phyloP scores from a whole-genome alignment of 2,888 invertebrate genomes.

The Yponomeuta evonymella region DNA sequence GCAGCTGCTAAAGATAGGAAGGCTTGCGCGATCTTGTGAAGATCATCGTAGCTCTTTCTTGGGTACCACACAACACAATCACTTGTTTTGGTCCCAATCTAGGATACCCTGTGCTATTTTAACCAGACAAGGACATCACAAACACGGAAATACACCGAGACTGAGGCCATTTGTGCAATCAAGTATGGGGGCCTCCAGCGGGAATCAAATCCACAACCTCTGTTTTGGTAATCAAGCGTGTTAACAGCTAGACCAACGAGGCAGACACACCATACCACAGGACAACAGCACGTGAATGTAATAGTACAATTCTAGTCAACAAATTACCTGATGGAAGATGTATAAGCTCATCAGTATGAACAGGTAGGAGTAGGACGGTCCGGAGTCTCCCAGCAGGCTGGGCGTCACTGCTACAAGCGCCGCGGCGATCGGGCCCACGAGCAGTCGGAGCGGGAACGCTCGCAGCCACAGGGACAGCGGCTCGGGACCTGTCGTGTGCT shows the following conservation, averaged over 20 bases:
- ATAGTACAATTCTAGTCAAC: not conserved
- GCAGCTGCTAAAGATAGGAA: too few relatives aligned
- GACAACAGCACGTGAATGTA: too few relatives aligned
- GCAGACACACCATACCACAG: too few relatives aligned
- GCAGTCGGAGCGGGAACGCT: conserved; percentile 91
- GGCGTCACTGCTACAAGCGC: conserved; percentile 91
- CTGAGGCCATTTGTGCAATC: conserved; percentile 1
- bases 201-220: too few relatives aligned
- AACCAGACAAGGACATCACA: too few relatives aligned
- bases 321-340: conserved; percentile 88
- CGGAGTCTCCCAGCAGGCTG: conserved; percentile 72
- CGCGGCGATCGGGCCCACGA: conserved; percentile 90
- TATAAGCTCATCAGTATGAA: conserved; percentile 85
- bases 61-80: too few relatives aligned
- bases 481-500: conserved; percentile 89
- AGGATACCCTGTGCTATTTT: not conserved
- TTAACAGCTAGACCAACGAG: too few relatives aligned
- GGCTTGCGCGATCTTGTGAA: too few relatives aligned
- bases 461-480: conserved; percentile 92
- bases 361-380: conserved; percentile 83
- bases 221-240: too few relatives aligned
- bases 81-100: not conserved
- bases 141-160: too few relatives aligned
- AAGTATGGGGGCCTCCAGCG: too few relatives aligned
- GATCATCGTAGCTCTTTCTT: too few relatives aligned